Percentiles rank a stretch among this genome's conserved stretches.
These are phyloP conservation scores for Semotilus atromaculatus DNA, from an alignment of 2,797 vertebrate genomes.

Conservation along the genomic window DNA sequence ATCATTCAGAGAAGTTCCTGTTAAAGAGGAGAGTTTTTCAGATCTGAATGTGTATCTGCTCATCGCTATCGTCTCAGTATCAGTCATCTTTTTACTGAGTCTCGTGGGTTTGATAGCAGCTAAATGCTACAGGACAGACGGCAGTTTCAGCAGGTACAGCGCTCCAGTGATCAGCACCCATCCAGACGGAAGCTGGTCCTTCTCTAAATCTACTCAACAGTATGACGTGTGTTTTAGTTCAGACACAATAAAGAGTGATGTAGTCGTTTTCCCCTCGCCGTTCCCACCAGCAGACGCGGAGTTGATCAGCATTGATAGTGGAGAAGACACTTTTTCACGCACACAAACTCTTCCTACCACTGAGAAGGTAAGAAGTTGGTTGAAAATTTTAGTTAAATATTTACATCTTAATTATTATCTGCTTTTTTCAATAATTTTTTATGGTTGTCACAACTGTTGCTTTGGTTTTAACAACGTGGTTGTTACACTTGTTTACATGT, in stretches of 20 bases:
- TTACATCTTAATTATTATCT: neutral
- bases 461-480: neutral
- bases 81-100: constrained; percentile 48
- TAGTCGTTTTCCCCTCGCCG: constrained; percentile 44
- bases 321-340: constrained; percentile 32
- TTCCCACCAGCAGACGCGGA: constrained; percentile 45
- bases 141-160: constrained; percentile 46
- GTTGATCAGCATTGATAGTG: constrained; percentile 40
- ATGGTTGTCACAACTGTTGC: neutral
- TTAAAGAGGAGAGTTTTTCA: constrained; percentile 52
- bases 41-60: constrained; percentile 56
- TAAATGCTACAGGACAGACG: constrained; percentile 54
- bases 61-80: constrained; percentile 51
- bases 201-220: constrained; percentile 53
- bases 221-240: constrained; percentile 53
- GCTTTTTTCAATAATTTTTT: neutral
- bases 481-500: neutral
- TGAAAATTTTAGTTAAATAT: too few species aligned
- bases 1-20: constrained; percentile 31
- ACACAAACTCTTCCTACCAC: neutral
- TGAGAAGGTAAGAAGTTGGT: neutral
- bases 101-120: constrained; percentile 51
- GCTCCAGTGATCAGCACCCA: constrained; percentile 28
- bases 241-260: constrained; percentile 55
- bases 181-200: constrained; percentile 43